These are phyloP conservation scores for Ramazzottius varieornatus DNA, from an alignment of 2,888 invertebrate genomes.

Conservation along the genomic window DNA sequence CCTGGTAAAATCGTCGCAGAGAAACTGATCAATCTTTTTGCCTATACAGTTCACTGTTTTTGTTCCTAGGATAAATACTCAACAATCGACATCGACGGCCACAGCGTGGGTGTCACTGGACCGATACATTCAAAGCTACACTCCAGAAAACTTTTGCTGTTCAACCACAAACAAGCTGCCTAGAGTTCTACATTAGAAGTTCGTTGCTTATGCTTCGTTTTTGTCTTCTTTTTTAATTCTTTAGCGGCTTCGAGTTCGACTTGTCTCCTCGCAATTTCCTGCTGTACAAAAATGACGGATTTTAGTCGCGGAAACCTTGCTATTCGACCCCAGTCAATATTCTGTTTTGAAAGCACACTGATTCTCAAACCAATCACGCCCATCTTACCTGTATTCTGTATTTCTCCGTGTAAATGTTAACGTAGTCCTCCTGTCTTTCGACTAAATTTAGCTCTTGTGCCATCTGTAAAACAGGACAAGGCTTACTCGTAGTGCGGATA, in stretches of 20 bases:
- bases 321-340: not conserved
- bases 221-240: not conserved
- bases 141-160: not conserved
- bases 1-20: too few relatives aligned
- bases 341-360: too few relatives aligned
- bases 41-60: too few relatives aligned
- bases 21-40: too few relatives aligned
- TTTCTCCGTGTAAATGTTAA: not conserved
- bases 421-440: not conserved
- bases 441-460: not conserved
- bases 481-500: not conserved
- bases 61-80: not conserved
- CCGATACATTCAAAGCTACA: not conserved
- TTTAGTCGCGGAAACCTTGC: not conserved
- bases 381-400: not conserved
- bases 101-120: not conserved
- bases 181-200: not conserved
- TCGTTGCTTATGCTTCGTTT: not conserved
- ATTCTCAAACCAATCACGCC: too few relatives aligned
- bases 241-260: not conserved
- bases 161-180: not conserved
- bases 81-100: not conserved
- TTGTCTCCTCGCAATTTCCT: not conserved
- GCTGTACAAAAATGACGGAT: not conserved
- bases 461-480: not conserved